Base-by-base conservation (phyloP, 1,140 invertebrate genomes). In the Zaprionus davidi region DNA sequence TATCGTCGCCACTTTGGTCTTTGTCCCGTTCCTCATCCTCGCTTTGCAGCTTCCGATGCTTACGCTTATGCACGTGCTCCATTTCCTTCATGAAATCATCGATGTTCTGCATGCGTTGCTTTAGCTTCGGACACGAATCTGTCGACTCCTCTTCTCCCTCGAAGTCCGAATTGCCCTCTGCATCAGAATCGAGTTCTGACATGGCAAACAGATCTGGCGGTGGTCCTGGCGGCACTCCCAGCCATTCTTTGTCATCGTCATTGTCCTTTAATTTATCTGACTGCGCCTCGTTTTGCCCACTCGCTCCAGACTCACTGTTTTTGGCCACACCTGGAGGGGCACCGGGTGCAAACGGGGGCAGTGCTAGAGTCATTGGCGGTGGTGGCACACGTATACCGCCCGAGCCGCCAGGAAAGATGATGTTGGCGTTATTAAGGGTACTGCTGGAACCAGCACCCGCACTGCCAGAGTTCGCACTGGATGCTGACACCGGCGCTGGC, bases 71-170 rank as follows among this genome's bases (percentile, higher is more conserved):
- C 0, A 97, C 96, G 51, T 96, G 96, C 93, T 97, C 96, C 96
- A 97, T 97, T 94, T 98, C 97, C 90, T 97, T 96, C 96, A 98
- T 98, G 85, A 97, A 98, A 53, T 97, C 95, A 83, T 98, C 97
- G n/a, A 98, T 96, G 90, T 98, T 97, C 93, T 98, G 97, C 96
- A 97, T 97, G 90, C 96, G 95, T 73, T 97, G 96, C 79, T 97
- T 97, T 12, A 97, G 87, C 1, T 65, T 76, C 20, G 68, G 60
- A 94, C 93, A 70, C 64, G 90, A 63, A 17, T 41, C 65, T 24
- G 65, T 53, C 0, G 22, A 36, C 17, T 82, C 84, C 17, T 66
- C 81, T 36, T 76, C 78, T 24, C 38, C 77, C 46, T 76, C 84
- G 76, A 82, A 78, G 56, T 76, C 76, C 6, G 64, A 84, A 57